Conservation (phyloP, 1,140 invertebrate genomes). For the Probaryconus sp. region DNA sequence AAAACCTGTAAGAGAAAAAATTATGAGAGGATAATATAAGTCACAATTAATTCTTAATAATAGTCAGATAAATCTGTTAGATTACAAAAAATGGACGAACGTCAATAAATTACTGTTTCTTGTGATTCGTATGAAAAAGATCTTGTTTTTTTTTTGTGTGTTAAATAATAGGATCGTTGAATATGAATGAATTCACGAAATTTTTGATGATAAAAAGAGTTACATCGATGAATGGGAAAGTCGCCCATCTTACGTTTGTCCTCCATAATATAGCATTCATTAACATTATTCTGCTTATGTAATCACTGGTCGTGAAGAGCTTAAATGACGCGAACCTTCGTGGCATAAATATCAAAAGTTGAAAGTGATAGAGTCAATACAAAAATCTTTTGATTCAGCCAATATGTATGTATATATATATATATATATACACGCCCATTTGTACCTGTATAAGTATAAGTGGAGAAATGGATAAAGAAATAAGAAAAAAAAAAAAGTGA, state of each 20-base stretch:
- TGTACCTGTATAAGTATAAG: too few species aligned
- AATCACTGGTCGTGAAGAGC: constrained; percentile 50
- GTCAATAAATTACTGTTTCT: too few species aligned
- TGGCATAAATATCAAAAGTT: constrained; percentile 64
- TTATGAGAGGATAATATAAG: too few species aligned
- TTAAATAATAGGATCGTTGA: constrained; percentile 1
- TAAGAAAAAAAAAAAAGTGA: constrained; percentile 24
- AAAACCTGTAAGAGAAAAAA: constrained; percentile 43
- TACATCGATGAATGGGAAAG: constrained; percentile 50
- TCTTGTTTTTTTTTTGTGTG: not conserved
- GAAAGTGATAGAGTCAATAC: constrained; percentile 55
- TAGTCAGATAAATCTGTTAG: too few species aligned
- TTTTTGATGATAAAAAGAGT: constrained; percentile 13
- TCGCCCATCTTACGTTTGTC: constrained; percentile 42
- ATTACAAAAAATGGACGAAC: too few species aligned
- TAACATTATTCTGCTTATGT: constrained; percentile 64
- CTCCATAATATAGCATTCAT: constrained; percentile 62
- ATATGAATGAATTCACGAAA: constrained; percentile 36
- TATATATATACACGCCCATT: too few species aligned
- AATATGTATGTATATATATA: too few species aligned
- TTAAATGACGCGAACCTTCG: constrained; percentile 53
- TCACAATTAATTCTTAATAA: too few species aligned
- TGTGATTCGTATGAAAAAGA: constrained; percentile 1
- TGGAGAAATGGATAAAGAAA: not conserved
- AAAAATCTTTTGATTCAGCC: constrained; percentile 42